Evolutionary conservation across 1,140 invertebrate genomes (phyloP).

Genomic region (Acromyrmex charruanus): DNA sequence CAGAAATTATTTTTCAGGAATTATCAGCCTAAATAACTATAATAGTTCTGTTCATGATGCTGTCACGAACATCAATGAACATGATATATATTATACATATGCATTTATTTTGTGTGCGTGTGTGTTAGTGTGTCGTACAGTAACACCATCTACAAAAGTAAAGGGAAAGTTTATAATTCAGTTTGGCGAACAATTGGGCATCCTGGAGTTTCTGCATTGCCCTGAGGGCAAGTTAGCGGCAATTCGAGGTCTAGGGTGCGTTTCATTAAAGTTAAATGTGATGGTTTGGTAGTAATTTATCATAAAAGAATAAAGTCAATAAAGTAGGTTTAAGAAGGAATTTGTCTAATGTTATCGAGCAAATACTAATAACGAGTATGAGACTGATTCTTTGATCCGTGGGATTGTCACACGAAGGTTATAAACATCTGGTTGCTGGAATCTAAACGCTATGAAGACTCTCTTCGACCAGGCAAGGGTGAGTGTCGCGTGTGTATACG

Average conservation of each 20-base stretch:
- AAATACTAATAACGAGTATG: background rate
- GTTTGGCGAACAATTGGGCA: too few relatives aligned
- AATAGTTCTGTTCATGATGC: background rate
- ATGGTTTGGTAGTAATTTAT: background rate
- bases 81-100: too few relatives aligned
- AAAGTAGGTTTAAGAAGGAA: background rate
- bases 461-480: conserved; percentile 40
- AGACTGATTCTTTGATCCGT: background rate
- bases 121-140: too few relatives aligned
- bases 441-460: conserved; percentile 70
- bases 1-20: background rate
- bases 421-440: conserved; percentile 46
- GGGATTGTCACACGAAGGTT: conserved; percentile 52
- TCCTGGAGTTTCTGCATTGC: too few relatives aligned
- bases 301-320: too few relatives aligned
- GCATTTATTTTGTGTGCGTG: too few relatives aligned
- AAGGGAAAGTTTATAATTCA: too few relatives aligned
- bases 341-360: background rate
- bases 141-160: too few relatives aligned
- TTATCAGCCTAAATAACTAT: background rate
- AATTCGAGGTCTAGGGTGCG: too few relatives aligned
- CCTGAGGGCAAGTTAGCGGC: too few relatives aligned
- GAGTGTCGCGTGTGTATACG: conserved; percentile 24
- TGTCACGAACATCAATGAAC: too few relatives aligned
- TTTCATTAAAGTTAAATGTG: too few relatives aligned